Evolutionary conservation across 1,140 invertebrate genomes (phyloP), one percentile per base, ranked within the genome.

Genomic region (Archivesica marissinica): DNA sequence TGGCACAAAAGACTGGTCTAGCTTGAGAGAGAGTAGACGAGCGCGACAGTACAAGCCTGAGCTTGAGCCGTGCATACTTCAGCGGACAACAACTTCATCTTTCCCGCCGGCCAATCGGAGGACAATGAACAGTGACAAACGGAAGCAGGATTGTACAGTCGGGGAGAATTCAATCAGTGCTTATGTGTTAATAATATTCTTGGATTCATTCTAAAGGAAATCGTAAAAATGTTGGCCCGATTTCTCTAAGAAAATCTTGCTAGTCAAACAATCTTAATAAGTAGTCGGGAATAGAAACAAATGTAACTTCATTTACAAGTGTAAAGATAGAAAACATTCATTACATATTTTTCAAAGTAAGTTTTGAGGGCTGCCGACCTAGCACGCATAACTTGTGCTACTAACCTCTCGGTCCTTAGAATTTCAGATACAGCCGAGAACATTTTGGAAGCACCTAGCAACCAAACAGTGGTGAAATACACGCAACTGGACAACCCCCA

Each of bases 361-460:
- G 2, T 15, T 30, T 15, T 30, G 47, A 1, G 68, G 68, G 68
- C 28, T 72, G 68, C 25, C 13, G 2, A 47, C 25, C 13, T 50
- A 44, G 4, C 23, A 25, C 44, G 15, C n/a, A 9, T 41, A 59
- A 9, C 30, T 38, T 35, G 74, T 56, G 74, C 74, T 56, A 38
- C 33, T 79, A 79, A 79, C 52, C 15, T 79, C 9, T 79, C 59
- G 68, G 77, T 68, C 59, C 54, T 79, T 79, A 79, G 77, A 79
- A 59, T 79, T 79, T 66, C 56, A 66, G 77, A 64, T 64, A 23
- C 30, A 35, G 28, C 59, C 1, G 28, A 35, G 30, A 6, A 17
- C 15, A 33, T 1, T 64, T 35, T 25, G 23, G 59, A 64, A 3
- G 23, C 30, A 35, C n/a, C 7, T 59, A 17, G 33, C 11, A 59